Evolutionary conservation across 2,113 vertebrate species (phyloP).

Genomic region (Axis porcinus): DNA sequence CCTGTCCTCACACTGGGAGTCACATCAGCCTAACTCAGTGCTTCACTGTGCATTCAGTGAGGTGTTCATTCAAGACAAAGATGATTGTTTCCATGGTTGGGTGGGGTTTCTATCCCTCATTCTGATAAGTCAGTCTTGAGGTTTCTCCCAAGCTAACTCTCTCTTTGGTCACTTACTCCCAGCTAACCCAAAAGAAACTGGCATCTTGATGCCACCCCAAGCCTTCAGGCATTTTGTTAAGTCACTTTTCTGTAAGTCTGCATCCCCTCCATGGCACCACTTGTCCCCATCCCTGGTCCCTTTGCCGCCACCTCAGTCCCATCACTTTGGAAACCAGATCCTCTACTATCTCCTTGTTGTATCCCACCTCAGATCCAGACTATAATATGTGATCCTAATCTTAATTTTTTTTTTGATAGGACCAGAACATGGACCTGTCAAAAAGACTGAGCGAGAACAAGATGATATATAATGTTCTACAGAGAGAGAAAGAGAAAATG

Average conservation of each 20-base stretch:
- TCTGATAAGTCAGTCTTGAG: not conserved
- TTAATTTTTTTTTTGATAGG: slow-evolving; percentile 42
- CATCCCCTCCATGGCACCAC: not conserved
- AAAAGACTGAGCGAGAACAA: slow-evolving; percentile 58
- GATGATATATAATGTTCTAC: slow-evolving; percentile 5
- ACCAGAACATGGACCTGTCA: slow-evolving; percentile 25
- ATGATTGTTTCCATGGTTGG: not conserved
- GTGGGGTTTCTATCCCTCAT: not conserved
- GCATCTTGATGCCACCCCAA: not conserved
- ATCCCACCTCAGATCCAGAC: not conserved
- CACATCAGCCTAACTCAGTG: not conserved
- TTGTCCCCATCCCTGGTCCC: not conserved
- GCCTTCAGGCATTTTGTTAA: not conserved
- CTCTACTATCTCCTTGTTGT: not conserved
- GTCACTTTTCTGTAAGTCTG: not conserved
- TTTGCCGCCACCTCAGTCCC: not conserved
- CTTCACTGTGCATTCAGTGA: not conserved
- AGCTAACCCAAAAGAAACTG: not conserved
- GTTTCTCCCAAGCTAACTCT: not conserved
- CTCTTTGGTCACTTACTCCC: not conserved
- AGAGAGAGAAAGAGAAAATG: slow-evolving; percentile 42
- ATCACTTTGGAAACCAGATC: not conserved
- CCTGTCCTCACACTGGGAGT: not conserved
- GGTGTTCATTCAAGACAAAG: not conserved
- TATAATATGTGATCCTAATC: not conserved